Evolutionary conservation across 1,140 invertebrate genomes (phyloP).

Genomic region (Drosophila dunni): DNA sequence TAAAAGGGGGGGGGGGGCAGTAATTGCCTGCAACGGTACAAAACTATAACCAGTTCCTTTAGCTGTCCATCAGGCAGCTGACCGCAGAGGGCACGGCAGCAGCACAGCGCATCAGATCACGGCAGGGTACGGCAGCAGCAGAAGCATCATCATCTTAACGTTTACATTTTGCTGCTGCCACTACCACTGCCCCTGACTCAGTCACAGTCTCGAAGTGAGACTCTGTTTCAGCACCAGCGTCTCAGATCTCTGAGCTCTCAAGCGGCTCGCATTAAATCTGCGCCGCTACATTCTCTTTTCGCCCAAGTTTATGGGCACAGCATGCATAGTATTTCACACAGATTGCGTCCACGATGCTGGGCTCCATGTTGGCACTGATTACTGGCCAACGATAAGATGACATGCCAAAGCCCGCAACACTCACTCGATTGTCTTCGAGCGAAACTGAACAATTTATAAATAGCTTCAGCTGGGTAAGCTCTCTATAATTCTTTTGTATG

Average conservation of each 20-base stretch:
- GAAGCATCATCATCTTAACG: constrained; percentile 34
- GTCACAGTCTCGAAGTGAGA: background rate
- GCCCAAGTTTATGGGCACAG: constrained; percentile 69
- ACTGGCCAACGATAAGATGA: constrained; percentile 70
- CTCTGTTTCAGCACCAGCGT: background rate
- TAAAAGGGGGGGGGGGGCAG: background rate
- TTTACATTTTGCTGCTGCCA: constrained; percentile 6
- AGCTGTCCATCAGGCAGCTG: constrained; percentile 79
- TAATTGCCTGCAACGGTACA: constrained; percentile 70
- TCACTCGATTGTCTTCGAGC: constrained; percentile 51
- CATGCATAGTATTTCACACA: constrained; percentile 75
- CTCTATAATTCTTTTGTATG: background rate
- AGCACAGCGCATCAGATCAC: constrained; percentile 19
- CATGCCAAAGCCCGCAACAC: constrained; percentile 70
- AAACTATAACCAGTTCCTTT: constrained; percentile 61
- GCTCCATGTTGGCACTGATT: constrained; percentile 49
- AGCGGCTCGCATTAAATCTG: constrained; percentile 47
- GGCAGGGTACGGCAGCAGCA: constrained; percentile 58
- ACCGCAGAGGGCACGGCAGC: constrained; percentile 74
- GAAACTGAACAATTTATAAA: constrained; percentile 67
- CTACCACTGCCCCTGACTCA: background rate
- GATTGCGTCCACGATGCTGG: constrained; percentile 65
- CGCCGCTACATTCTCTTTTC: constrained; percentile 42
- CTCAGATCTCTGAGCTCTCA: constrained; percentile 3
- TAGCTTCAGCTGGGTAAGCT: constrained; percentile 41